Evolutionary conservation across 1,140 invertebrate genomes (phyloP), one percentile per base, ranked within the genome.

Genomic region (Neelides sp.): DNA sequence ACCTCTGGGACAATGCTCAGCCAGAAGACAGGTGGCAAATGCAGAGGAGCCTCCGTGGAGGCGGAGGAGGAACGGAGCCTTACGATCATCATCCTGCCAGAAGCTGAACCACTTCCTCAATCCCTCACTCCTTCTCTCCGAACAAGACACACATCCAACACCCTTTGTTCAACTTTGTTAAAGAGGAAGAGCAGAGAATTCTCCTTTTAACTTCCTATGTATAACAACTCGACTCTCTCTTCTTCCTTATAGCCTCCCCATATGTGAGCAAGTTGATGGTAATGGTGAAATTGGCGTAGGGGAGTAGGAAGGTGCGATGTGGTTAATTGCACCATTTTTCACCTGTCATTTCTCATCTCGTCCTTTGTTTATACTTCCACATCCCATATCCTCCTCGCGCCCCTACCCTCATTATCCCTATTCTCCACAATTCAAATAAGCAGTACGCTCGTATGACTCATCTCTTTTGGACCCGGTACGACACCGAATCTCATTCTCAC

Each of bases 281-380:
- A n/a, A 34, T 8, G n/a, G 30, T 10, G 30, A 34, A 34, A 34
- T n/a, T 34, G n/a, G 30, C 30, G 30, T 10, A 8, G n/a, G 30
- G 30, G n/a, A 34, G 30, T 26, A 27, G 10, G 32, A 54, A 48
- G 51, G 51, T 53, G 51, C 34, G 28, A 48, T 34, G 32, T 49
- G 52, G 30, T 49, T 54, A 54, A 54, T 54, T 54, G 52, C 30
- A 48, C 47, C 48, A 54, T 54, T 54, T 54, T 54, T 54, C 52
- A 54, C 52, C 52, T 54, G 52, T 54, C 52, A 49, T 39, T 36
- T 32, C n/a, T n/a, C n/a, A n/a, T n/a, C n/a, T n/a, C n/a, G n/a
- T n/a, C n/a, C n/a, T n/a, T n/a, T n/a, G n/a, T n/a, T n/a, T n/a
- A n/a, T n/a, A n/a, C n/a, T n/a, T n/a, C n/a, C n/a, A n/a, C n/a